Evolutionary conservation across 2,888 invertebrate genomes (phyloP).

Genomic region (Cerastis rubricosa): DNA sequence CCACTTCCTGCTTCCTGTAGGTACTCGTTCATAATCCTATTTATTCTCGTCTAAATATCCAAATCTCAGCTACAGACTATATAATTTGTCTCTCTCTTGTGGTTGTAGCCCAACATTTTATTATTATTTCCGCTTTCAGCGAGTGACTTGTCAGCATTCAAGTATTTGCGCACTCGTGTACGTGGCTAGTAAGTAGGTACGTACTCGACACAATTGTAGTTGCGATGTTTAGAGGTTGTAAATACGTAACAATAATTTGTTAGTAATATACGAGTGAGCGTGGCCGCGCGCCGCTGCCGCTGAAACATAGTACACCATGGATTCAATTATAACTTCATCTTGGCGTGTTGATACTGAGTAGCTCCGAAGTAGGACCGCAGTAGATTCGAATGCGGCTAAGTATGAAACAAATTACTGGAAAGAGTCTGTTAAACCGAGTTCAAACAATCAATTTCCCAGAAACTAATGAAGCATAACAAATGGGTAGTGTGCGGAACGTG

Average conservation of each 20-base stretch:
- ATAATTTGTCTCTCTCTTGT: not conserved
- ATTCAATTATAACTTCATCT: not conserved
- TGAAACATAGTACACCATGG: not conserved
- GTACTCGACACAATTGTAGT: not conserved
- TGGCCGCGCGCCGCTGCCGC: not conserved
- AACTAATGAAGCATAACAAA: slow-evolving; percentile 8
- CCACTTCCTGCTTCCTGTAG: not conserved
- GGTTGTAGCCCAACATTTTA: not conserved
- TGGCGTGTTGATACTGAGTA: not conserved
- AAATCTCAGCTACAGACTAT: not conserved
- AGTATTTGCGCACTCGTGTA: not conserved
- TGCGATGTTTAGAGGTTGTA: not conserved
- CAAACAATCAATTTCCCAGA: slow-evolving; percentile 1
- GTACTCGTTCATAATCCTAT: not conserved
- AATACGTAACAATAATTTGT: too few relatives aligned
- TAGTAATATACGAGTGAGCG: not conserved
- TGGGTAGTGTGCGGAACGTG: slow-evolving; percentile 27
- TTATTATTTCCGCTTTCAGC: not conserved
- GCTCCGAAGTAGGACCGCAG: not conserved
- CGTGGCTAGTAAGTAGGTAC: not conserved
- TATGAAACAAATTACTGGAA: not conserved
- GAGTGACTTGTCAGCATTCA: not conserved
- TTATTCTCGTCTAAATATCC: not conserved
- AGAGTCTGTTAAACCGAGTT: not conserved
- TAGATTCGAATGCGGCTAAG: too few relatives aligned